Evolutionary conservation across 2,797 vertebrate genomes (phyloP).

Genomic region (Caiman crocodilus): DNA sequence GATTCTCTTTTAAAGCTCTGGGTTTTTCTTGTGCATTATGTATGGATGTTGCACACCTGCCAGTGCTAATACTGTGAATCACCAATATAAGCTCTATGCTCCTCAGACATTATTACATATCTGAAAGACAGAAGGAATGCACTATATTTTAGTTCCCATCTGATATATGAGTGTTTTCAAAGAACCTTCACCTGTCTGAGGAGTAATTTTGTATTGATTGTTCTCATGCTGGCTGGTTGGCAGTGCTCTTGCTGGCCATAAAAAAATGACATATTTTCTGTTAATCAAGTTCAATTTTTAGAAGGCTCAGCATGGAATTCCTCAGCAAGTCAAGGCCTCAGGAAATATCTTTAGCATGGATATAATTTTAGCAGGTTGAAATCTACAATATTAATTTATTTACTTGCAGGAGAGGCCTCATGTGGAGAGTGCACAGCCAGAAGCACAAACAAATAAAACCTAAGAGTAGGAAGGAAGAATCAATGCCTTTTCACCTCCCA

Average conservation of each 20-base stretch:
- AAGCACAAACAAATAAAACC: background rate
- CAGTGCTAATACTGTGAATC: too few relatives aligned
- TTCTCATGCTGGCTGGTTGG: background rate
- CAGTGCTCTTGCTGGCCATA: background rate
- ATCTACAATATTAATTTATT: background rate
- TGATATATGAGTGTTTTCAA: background rate
- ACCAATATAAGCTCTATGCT: background rate
- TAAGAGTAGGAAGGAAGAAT: background rate
- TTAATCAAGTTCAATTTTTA: background rate
- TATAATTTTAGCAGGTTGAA: accelerated
- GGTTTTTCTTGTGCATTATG: too few relatives aligned
- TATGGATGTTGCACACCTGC: too few relatives aligned
- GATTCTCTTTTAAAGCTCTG: too few relatives aligned
- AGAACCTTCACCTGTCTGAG: background rate
- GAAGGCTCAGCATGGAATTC: background rate
- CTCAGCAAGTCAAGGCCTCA: background rate
- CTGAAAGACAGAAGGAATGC: background rate
- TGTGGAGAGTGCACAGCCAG: background rate
- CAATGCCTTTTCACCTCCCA: background rate
- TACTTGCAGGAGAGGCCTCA: background rate
- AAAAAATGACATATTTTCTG: background rate
- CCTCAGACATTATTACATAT: background rate
- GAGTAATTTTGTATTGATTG: background rate
- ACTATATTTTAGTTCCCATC: background rate
- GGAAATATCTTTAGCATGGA: background rate